These are phyloP conservation scores for Myotis pilosus DNA, from an alignment of 2,797 vertebrate species.

Conservation along the genomic window DNA sequence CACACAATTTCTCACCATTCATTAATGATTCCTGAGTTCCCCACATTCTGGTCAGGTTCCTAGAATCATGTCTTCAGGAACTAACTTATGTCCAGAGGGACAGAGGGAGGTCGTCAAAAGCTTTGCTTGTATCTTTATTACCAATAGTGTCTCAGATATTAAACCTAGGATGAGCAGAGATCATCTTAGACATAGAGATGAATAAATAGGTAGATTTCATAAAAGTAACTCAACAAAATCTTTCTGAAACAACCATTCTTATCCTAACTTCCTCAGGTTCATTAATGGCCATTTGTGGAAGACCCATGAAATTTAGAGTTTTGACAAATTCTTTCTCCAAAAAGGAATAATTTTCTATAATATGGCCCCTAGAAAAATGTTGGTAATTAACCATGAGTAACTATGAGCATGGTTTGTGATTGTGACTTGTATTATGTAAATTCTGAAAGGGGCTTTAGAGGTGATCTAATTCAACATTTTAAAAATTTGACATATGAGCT, in stretches of 20 bases:
- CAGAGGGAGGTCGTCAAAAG: not conserved
- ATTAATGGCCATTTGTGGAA: not conserved
- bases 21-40: not conserved
- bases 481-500: slow-evolving; percentile 6
- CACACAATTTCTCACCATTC: not conserved
- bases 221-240: not conserved
- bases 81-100: not conserved
- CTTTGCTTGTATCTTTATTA: not conserved
- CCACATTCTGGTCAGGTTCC: not conserved
- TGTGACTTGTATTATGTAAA: not conserved
- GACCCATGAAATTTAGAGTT: not conserved
- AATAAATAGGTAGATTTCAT: not conserved
- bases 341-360: not conserved
- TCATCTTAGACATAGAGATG: not conserved
- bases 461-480: not conserved
- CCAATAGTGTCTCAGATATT: not conserved
- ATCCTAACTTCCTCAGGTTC: not conserved
- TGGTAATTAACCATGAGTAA: not conserved
- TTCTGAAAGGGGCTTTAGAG: not conserved
- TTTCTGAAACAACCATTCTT: not conserved
- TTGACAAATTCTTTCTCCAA: not conserved
- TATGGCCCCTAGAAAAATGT: not conserved
- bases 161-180: not conserved
- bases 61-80: not conserved
- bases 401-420: not conserved